Base-by-base conservation (phyloP, 2,888 invertebrate genomes). In the Ormyrus rosae region DNA sequence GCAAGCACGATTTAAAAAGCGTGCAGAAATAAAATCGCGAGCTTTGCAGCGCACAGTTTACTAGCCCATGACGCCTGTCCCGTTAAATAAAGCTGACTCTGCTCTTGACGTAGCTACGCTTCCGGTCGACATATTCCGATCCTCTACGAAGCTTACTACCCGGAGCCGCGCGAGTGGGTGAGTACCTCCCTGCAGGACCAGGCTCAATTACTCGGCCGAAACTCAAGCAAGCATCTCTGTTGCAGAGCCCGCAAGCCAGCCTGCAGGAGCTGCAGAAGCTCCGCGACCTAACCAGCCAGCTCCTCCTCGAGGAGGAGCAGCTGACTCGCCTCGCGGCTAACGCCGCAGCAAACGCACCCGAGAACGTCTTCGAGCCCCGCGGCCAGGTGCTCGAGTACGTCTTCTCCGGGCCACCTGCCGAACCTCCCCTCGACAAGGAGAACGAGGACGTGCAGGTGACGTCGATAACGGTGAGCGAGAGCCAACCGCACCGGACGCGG, bases 121-220 rank as follows among this genome's bases (percentile, higher is more conserved):
- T 10, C 53, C 0, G 46, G 19, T 1, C 65, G 83, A 45, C 34
- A 34, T 34, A 86, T 87, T 5, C 89, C 89, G 0, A 87, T 89
- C 0, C 81, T 88, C 48, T 89, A 89, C 72, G 87, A 89, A 69
- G 88, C 88, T 0, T 89, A 89, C 69, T 89, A 89, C 69, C 87
- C 89, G 5, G 86, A 86, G 11, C 80, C 61, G 34, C 78, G 70
- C 9, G 48, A 72, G 5, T 77, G 58, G 81, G 81, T 81, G 34
- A 78, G 81, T 67, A n/a, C 1, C 8, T n/a, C n/a, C 1, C 8
- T 51, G 34, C n/a, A 10, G 8, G 1, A n/a, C 34, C 55, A 19
- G 7, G n/a, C 8, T n/a, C 11, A 6, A 46, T 3, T 34, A 4
- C 4, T 34, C 34, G 34, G 3, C 34, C 34, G 34, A 34, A 34